phyloP scores from a whole-genome alignment of 2,113 vertebrate species.

The Panthera leo region DNA sequence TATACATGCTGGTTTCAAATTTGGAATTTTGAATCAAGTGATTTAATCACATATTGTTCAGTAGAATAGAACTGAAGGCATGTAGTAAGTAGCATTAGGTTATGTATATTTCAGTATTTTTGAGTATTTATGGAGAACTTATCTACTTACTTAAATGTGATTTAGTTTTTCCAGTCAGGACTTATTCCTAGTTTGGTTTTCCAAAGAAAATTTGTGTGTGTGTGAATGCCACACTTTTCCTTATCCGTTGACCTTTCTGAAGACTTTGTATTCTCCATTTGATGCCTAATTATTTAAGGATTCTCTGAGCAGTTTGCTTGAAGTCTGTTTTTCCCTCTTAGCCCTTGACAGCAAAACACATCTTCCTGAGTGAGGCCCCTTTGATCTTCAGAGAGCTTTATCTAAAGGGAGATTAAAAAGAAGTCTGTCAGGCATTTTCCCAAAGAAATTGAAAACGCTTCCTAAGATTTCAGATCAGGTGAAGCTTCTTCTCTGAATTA shows the following conservation, averaged over 20 bases:
- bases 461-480: constrained; percentile 70
- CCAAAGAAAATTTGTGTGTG: background rate
- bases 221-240: background rate
- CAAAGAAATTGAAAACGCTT: constrained; percentile 68
- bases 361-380: constrained; percentile 78
- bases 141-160: background rate
- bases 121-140: constrained; percentile 19
- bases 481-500: constrained; percentile 34
- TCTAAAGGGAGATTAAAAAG: constrained; percentile 80
- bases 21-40: constrained; percentile 61
- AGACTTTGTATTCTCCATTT: constrained; percentile 72
- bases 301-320: constrained; percentile 79
- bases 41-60: constrained; percentile 60
- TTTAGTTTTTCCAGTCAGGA: background rate
- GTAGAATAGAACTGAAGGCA: background rate
- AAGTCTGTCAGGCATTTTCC: constrained; percentile 76
- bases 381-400: constrained; percentile 83
- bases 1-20: constrained; percentile 48
- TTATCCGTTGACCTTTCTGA: constrained; percentile 73
- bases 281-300: constrained; percentile 79
- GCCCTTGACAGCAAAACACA: constrained; percentile 81
- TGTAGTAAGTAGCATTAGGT: constrained; percentile 38
- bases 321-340: constrained; percentile 79
- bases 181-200: constrained; percentile 53
- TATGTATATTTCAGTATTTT: background rate